Base-by-base conservation (phyloP, 2,888 invertebrate species). In the Pediacus dermestoides region DNA sequence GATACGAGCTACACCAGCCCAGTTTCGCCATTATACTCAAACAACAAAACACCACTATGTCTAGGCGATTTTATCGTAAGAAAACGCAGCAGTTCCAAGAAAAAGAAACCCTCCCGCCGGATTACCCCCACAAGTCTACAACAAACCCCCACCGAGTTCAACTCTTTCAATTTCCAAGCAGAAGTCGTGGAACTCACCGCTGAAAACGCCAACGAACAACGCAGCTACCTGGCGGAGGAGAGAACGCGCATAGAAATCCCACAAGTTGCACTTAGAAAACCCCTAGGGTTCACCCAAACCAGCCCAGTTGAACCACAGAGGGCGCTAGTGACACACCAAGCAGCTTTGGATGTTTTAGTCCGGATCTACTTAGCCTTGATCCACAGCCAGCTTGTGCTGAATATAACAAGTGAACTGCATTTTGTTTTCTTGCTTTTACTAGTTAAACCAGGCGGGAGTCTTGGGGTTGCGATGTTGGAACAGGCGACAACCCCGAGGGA, bases 351-450 rank as follows among this genome's bases (percentile, higher is more conserved):
- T 48, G 56, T 72, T 14, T 54, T 85, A 15, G 68, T 75, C 1
- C 59, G 71, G 39, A 66, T 85, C 22, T 85, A 85, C 48, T 70
- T 75, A 30, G 60, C 65, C 33, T 69, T 84, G 45, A 61, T 85
- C 7, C 73, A 75, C 47, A 73, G 75, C 53, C 77, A 79, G 59
- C 67, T 82, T 34, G 74, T 82, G 13, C 65, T 82, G 14, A 85
- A 82, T 66, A 61, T 81, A 2, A 75, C 78, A 45, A 76, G 79
- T 1, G 86, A 86, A 64, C 68, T 87, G 39, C 80, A 82, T 65
- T 85, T 82, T 66, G 60, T 85, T 12, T 73, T 84, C 53, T 78
- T 82, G 0, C 70, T 87, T 37, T 68, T 85, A 13, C 62, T 79
- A 28, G 76, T 73, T 0, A 72, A 75, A 46, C 74, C 76, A n/a